Evolutionary conservation across 2,888 invertebrate genomes (phyloP).

Genomic region (Hyppa rectilinea): DNA sequence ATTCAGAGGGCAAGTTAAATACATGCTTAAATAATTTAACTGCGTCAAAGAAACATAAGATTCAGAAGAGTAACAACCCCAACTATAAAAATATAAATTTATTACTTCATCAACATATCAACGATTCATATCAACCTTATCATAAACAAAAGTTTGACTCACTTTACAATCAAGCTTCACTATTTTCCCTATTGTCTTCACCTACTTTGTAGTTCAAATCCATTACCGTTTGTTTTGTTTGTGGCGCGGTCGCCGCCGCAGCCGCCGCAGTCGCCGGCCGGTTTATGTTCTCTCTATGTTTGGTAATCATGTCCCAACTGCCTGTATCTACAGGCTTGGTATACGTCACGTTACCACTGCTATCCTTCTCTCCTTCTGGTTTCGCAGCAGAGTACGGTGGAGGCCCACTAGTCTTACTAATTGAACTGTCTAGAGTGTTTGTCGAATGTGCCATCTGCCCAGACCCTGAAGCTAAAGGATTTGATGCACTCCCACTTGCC

Average conservation of each 20-base stretch:
- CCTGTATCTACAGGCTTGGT: conserved; percentile 77
- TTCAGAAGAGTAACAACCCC: background rate
- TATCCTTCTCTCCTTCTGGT: conserved; percentile 65
- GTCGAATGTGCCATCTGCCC: conserved; percentile 69
- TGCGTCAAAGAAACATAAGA: background rate
- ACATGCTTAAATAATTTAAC: background rate
- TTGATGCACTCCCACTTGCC: conserved; percentile 38
- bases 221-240: conserved; percentile 74
- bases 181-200: conserved; percentile 69
- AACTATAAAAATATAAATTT: conserved; percentile 52
- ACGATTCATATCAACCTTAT: conserved; percentile 9
- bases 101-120: conserved; percentile 17
- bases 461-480: conserved; percentile 48
- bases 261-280: conserved; percentile 68
- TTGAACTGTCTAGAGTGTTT: conserved; percentile 85
- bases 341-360: conserved; percentile 79
- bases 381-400: conserved; percentile 78
- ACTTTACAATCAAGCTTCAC: conserved; percentile 73
- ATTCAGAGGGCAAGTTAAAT: background rate
- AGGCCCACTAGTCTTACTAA: conserved; percentile 83
- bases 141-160: conserved; percentile 5
- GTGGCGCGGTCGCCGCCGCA: conserved; percentile 44
- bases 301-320: conserved; percentile 90
- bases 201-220: conserved; percentile 81
- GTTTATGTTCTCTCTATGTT: conserved; percentile 86